Percentiles rank a stretch among this genome's conserved stretches.
phyloP scores from a whole-genome alignment of 2,888 invertebrate species.

The Erebia ligea region DNA sequence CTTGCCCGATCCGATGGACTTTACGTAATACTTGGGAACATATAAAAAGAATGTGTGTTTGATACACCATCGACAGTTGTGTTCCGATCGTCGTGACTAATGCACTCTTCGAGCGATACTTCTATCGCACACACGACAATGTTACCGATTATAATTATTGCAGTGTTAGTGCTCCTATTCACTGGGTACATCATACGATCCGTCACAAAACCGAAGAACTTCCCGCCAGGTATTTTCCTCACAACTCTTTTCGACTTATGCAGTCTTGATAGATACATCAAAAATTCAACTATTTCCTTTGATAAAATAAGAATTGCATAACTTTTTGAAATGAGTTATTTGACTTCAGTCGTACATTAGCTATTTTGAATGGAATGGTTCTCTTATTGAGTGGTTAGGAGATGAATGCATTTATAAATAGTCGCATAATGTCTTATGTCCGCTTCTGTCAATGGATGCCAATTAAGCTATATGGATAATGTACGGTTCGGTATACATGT shows the following conservation, averaged over 20 bases:
- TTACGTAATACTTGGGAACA: conserved; percentile 36
- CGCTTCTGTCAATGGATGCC: conserved; percentile 15
- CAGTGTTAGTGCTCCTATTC: conserved; percentile 39
- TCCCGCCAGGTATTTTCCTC: conserved; percentile 73
- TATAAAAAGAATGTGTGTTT: conserved; percentile 40
- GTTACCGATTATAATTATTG: conserved; percentile 41
- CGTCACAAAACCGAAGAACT: conserved; percentile 69
- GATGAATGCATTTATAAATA: conserved; percentile 27
- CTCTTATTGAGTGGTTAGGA: neutral
- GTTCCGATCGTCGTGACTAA: conserved; percentile 28
- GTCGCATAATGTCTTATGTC: conserved; percentile 8
- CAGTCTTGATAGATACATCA: neutral
- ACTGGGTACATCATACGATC: conserved; percentile 43
- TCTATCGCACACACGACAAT: conserved; percentile 33
- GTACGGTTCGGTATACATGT: too few species aligned
- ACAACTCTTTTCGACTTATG: conserved; percentile 3
- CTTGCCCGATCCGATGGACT: conserved; percentile 19
- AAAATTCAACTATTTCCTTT: too few species aligned
- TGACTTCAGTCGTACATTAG: neutral
- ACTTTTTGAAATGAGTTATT: conserved; percentile 6
- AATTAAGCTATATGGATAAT: conserved; percentile 1
- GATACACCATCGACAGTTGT: conserved; percentile 39
- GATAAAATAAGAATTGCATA: conserved; percentile 9
- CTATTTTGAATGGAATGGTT: conserved; percentile 3
- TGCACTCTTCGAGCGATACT: conserved; percentile 24